Conservation (phyloP, 2,888 invertebrate species). For the Eupithecia subumbrata region DNA sequence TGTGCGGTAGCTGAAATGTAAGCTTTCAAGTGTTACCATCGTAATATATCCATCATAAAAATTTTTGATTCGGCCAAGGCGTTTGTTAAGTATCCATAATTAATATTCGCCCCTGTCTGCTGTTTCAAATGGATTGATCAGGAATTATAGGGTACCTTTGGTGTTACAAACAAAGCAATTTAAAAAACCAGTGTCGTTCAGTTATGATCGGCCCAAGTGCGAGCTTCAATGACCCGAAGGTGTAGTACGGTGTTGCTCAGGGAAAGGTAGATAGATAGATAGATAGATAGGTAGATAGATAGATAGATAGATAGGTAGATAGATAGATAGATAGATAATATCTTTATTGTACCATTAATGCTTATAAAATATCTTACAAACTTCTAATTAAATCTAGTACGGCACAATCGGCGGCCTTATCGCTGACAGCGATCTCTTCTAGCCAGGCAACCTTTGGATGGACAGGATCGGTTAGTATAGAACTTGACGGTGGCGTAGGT, state of each 20-base stretch:
- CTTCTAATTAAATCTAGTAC: too few relatives aligned
- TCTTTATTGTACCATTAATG: too few relatives aligned
- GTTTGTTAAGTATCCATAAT: neutral
- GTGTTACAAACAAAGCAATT: neutral
- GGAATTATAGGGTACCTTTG: neutral
- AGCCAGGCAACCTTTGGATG: too few relatives aligned
- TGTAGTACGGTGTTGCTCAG: neutral
- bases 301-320: too few relatives aligned
- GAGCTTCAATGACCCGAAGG: neutral
- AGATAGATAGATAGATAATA: too few relatives aligned
- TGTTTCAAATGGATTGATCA: neutral
- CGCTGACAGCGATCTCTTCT: too few relatives aligned
- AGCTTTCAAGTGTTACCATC: neutral
- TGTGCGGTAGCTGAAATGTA: constrained; percentile 83
- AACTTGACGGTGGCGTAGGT: too few relatives aligned
- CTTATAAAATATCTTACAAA: too few relatives aligned
- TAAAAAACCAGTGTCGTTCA: neutral
- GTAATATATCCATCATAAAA: neutral
- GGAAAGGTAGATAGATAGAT: too few relatives aligned
- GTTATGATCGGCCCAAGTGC: neutral
- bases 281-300: too few relatives aligned
- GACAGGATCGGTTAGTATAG: too few relatives aligned
- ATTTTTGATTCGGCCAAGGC: neutral
- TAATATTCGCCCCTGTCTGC: neutral
- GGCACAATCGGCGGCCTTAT: too few relatives aligned